phyloP scores from a whole-genome alignment of 2,888 invertebrate species.

The Laspeyria flexula region DNA sequence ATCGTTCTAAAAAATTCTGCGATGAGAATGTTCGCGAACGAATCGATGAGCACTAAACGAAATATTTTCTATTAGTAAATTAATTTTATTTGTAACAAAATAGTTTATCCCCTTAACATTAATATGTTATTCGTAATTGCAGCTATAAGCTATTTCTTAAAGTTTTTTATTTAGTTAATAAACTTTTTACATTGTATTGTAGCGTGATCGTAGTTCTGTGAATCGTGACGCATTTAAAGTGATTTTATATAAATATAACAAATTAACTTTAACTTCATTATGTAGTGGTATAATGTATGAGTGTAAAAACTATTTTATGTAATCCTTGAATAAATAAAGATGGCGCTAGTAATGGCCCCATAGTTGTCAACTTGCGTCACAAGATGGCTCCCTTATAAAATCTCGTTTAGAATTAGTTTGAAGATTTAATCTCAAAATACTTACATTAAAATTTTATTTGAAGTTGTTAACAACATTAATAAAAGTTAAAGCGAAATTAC shows the following conservation, averaged over 20 bases:
- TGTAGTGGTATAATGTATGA: conserved; percentile 20
- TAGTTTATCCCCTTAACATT: not conserved
- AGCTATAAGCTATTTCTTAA: conserved; percentile 31
- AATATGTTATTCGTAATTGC: conserved; percentile 17
- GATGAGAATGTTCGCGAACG: not conserved
- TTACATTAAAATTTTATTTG: no score
- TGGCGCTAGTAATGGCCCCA: not conserved
- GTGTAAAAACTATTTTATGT: conserved; percentile 28
- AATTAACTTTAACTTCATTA: conserved; percentile 38
- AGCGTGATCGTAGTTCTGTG: conserved; percentile 34
- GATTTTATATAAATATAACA: conserved; percentile 38
- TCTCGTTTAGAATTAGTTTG: not conserved
- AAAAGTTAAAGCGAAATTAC: not conserved
- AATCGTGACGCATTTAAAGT: conserved; percentile 41
- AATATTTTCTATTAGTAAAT: no score
- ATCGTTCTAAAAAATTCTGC: no score
- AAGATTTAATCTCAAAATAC: not conserved
- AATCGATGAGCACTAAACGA: no score
- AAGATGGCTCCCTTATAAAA: not conserved
- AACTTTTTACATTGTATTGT: conserved; percentile 21
- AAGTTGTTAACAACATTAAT: no score
- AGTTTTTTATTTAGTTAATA: conserved; percentile 24
- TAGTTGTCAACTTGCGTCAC: not conserved
- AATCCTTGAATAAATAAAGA: not conserved
- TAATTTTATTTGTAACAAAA: not conserved